Percentiles rank a stretch among this genome's conserved stretches.
Conservation (phyloP, 2,113 vertebrate genomes). For the Lontra canadensis region DNA sequence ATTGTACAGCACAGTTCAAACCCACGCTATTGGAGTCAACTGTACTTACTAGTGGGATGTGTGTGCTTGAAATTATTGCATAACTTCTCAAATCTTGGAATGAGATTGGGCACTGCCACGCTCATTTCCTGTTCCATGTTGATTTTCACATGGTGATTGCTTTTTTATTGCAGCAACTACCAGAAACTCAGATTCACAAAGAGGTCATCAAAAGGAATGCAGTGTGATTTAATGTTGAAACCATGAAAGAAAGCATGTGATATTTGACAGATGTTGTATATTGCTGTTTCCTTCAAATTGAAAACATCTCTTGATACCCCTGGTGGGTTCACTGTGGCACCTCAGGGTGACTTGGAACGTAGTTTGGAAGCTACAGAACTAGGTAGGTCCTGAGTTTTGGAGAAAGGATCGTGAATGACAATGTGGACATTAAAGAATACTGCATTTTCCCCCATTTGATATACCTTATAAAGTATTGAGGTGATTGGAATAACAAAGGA, state of each 20-base stretch:
- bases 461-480: background rate
- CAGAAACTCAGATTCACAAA: background rate
- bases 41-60: background rate
- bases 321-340: background rate
- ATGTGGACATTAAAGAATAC: background rate
- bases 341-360: background rate
- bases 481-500: background rate
- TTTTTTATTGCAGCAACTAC: background rate
- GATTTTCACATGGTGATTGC: background rate
- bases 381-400: background rate
- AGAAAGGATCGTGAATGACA: background rate
- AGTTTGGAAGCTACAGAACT: background rate
- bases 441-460: background rate
- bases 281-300: background rate
- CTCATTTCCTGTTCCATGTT: background rate
- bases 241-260: background rate
- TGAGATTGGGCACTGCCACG: background rate
- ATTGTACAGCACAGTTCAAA: background rate
- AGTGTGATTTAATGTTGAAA: background rate
- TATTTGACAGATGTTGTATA: background rate
- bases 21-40: background rate
- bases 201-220: background rate
- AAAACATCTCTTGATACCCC: background rate
- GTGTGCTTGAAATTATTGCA: background rate
- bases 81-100: slow-evolving; percentile 4